These are phyloP conservation scores for Pammene aurita DNA, from an alignment of 2,888 invertebrate genomes.

Conservation along the genomic window DNA sequence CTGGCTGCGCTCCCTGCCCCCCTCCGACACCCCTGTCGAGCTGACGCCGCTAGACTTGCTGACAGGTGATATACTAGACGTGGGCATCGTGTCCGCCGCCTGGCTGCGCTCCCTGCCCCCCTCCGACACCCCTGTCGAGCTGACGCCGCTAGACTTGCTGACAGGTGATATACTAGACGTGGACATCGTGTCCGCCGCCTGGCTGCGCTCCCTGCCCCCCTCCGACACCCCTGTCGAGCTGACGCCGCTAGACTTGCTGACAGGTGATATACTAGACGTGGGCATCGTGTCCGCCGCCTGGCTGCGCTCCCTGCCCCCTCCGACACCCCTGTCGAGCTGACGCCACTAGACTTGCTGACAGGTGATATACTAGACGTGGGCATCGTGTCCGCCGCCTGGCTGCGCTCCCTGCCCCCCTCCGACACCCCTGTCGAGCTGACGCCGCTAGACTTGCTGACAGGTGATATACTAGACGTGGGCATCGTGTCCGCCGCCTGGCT, in stretches of 20 bases:
- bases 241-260: constrained; percentile 87
- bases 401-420: constrained; percentile 73
- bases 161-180: too few species aligned
- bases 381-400: constrained; percentile 89
- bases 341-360: constrained; percentile 87
- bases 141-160: constrained; percentile 86
- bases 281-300: constrained; percentile 89
- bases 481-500: constrained; percentile 90
- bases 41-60: constrained; percentile 87
- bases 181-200: constrained; percentile 87
- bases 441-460: constrained; percentile 88
- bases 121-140: constrained; percentile 55
- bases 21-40: constrained; percentile 50
- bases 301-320: constrained; percentile 81
- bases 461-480: too few species aligned
- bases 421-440: constrained; percentile 56
- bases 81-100: constrained; percentile 86
- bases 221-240: constrained; percentile 55
- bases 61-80: too few species aligned
- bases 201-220: constrained; percentile 84
- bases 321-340: constrained; percentile 56
- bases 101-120: constrained; percentile 86
- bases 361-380: too few species aligned
- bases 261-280: too few species aligned
- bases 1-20: constrained; percentile 86